Percentiles rank a stretch among this genome's conserved stretches.
Conservation (phyloP, 2,113 vertebrate species). For the Dicaeum eximium region DNA sequence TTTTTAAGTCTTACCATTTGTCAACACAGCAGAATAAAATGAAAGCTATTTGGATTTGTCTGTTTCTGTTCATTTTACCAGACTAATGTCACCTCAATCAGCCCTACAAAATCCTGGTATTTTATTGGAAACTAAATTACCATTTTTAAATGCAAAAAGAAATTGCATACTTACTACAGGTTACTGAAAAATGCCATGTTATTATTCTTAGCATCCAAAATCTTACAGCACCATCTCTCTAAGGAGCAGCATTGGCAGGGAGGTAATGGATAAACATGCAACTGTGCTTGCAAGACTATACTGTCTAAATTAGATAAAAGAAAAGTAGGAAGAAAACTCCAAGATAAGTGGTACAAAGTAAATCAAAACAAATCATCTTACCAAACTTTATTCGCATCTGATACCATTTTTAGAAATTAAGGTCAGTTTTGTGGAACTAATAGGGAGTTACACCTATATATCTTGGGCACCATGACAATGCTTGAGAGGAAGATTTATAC, state of each 20-base stretch:
- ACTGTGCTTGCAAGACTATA: constrained; percentile 61
- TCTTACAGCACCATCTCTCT: constrained; percentile 70
- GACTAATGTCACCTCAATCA: constrained; percentile 39
- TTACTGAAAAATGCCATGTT: constrained; percentile 58
- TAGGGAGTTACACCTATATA: constrained; percentile 82
- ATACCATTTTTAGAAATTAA: constrained; percentile 86
- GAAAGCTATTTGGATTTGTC: constrained; percentile 35
- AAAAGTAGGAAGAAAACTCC: constrained; percentile 77
- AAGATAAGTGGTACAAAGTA: constrained; percentile 81
- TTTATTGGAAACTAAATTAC: constrained; percentile 32
- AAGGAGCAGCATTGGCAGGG: constrained; percentile 58
- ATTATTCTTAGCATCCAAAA: constrained; percentile 68
- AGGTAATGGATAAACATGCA: constrained; percentile 73
- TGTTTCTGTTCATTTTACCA: constrained; percentile 33
- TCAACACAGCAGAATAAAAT: constrained; percentile 43
- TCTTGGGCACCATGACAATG: constrained; percentile 82
- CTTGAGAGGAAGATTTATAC: constrained; percentile 90
- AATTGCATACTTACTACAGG: constrained; percentile 23
- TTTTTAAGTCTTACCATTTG: constrained; percentile 50
- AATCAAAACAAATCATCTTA: constrained; percentile 84
- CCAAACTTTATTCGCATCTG: constrained; percentile 84
- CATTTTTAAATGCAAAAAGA: constrained; percentile 46
- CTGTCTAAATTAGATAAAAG: constrained; percentile 80
- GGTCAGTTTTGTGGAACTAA: constrained; percentile 87
- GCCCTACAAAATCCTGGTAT: background rate